These are phyloP conservation scores for Orcinus orca DNA, from an alignment of 2,113 vertebrate species.

Conservation along the genomic window DNA sequence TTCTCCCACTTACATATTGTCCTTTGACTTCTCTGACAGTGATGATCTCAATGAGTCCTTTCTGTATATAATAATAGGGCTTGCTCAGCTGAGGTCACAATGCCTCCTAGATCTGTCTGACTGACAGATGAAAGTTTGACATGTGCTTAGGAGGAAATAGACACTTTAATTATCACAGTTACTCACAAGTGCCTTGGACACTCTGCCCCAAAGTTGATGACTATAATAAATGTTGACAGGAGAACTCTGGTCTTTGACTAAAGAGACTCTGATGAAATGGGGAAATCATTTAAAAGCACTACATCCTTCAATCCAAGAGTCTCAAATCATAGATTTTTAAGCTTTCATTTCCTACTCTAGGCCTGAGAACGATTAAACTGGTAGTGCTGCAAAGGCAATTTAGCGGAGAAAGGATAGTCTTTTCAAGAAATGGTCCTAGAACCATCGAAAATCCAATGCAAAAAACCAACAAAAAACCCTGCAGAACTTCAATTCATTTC, in stretches of 20 bases:
- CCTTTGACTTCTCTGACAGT: constrained; percentile 56
- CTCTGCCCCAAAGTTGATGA: constrained; percentile 14
- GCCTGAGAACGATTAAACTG: neutral
- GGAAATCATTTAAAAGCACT: constrained; percentile 11
- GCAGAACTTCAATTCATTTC: neutral
- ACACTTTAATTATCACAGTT: constrained; percentile 60
- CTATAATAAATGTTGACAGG: constrained; percentile 26
- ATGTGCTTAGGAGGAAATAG: constrained; percentile 35
- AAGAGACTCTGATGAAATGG: neutral
- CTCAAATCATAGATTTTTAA: constrained; percentile 31
- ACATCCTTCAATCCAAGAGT: neutral
- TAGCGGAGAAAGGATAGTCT: neutral
- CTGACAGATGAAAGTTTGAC: constrained; percentile 34
- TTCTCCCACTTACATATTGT: constrained; percentile 38
- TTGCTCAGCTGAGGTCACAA: neutral
- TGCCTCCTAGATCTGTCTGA: constrained; percentile 2
- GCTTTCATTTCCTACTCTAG: neutral
- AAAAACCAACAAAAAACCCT: neutral
- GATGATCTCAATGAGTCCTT: constrained; percentile 40
- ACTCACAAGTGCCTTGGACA: constrained; percentile 6
- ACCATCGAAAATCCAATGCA: neutral
- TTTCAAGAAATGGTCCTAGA: neutral
- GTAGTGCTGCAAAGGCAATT: neutral
- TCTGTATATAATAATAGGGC: neutral
- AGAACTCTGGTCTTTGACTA: constrained; percentile 26